Base-by-base conservation (phyloP, 2,113 vertebrate species). In the Corythoichthys haematopterus region DNA sequence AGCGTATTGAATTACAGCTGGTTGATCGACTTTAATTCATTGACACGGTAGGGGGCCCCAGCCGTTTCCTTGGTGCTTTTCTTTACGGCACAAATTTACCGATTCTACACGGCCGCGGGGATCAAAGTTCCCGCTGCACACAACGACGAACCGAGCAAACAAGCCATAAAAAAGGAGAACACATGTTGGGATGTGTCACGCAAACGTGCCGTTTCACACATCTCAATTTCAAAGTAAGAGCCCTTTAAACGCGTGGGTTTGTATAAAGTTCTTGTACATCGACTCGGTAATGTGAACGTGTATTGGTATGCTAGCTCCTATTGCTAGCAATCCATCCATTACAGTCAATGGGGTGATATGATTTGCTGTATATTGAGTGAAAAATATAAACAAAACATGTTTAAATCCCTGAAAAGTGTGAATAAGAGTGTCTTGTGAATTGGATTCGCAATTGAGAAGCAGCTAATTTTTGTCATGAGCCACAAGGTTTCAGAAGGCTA, bases 131-230 rank as follows among this genome's bases (percentile, higher is more conserved):
- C 5, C 55, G 33, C 55, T 57, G 55, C 55, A 37, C 55, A 57
- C 55, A 12, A 14, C 55, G 33, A 57, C 55, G 5, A 57, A 36
- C 33, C 55, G 55, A 33, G 33, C 55, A 57, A 57, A 57, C 33
- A 57, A 57, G 11, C 55, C 55, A 57, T 57, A 57, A 57, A 57
- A 57, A 57, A 57, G n/a, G 14, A 36, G 28, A 55, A 13, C 55
- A 36, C 28, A 15, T 37, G 35, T 33, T 57, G 13, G 55, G 13
- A 36, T 36, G 55, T 57, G 35, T 57, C 55, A 57, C 33, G 14
- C 55, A 15, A 57, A 57, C 55, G 55, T 57, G 55, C 33, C 55
- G 33, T 57, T 57, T 57, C 33, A 15, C 33, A 57, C 12, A 57
- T 52, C 16, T 33, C 10, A 10, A 55, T 55, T 28, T 28, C 52